These are phyloP conservation scores for Pelecanoides urinatrix DNA, from an alignment of 2,113 vertebrate species.

Conservation along the genomic window DNA sequence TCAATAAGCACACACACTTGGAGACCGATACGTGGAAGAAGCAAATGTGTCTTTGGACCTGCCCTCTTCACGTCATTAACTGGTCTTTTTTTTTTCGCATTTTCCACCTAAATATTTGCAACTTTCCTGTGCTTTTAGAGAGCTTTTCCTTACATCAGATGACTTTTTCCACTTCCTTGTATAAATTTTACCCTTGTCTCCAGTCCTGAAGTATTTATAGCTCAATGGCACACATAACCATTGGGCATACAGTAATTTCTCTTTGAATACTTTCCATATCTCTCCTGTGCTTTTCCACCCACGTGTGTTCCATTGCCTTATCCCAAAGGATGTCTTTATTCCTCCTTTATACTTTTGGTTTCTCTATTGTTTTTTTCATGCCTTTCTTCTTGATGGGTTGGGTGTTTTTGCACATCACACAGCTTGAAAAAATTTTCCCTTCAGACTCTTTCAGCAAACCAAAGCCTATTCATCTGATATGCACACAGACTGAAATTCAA, in stretches of 20 bases:
- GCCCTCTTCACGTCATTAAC: not conserved
- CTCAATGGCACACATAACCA: conserved; percentile 49
- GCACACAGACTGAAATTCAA: not conserved
- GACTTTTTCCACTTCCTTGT: conserved; percentile 17
- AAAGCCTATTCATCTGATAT: conserved; percentile 20
- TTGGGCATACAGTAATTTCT: conserved; percentile 56
- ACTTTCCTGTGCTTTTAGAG: not conserved
- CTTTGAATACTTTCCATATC: conserved; percentile 51
- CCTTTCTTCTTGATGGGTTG: conserved; percentile 32
- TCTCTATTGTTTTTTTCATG: conserved; percentile 38
- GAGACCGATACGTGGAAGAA: not conserved
- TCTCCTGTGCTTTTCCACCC: conserved; percentile 52
- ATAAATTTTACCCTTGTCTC: conserved; percentile 38
- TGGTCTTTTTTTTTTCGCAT: not conserved
- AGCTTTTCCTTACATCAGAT: not conserved
- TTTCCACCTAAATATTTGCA: not conserved
- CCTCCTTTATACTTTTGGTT: conserved; percentile 8
- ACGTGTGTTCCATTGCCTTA: conserved; percentile 9
- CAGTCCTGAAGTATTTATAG: conserved; percentile 49
- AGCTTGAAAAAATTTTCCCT: not conserved
- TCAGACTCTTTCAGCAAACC: conserved; percentile 33
- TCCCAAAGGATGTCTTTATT: conserved; percentile 45
- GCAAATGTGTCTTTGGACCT: not conserved
- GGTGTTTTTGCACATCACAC: conserved; percentile 33
- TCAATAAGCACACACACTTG: not conserved